These are phyloP conservation scores for Oreonectes daqikongensis DNA, from an alignment of 2,797 vertebrate species.

Conservation along the genomic window DNA sequence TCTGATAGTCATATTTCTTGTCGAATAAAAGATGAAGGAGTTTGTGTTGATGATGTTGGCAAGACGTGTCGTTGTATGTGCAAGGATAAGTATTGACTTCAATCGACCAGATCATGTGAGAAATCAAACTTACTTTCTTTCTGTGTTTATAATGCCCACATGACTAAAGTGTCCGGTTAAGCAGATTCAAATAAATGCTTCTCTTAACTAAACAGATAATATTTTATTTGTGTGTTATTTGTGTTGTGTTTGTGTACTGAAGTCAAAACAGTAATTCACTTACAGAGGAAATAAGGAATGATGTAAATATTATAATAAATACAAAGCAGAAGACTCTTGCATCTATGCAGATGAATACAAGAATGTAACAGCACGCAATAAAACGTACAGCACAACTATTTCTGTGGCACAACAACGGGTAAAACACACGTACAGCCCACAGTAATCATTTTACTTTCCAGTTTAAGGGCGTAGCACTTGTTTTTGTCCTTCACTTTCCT, in stretches of 20 bases:
- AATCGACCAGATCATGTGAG: constrained; percentile 52
- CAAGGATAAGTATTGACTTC: constrained; percentile 17
- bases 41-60: constrained; percentile 5
- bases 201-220: constrained; percentile 60
- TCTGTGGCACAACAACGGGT: constrained; percentile 56
- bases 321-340: neutral
- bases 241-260: constrained; percentile 2
- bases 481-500: constrained; percentile 59
- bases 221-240: constrained; percentile 9
- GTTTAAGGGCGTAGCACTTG: constrained; percentile 52
- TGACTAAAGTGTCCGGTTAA: constrained; percentile 68
- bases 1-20: constrained; percentile 32
- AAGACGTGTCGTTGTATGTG: neutral
- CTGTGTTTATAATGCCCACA: constrained; percentile 68
- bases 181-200: constrained; percentile 77
- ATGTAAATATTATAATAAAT: neutral
- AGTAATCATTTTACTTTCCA: constrained; percentile 63
- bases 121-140: constrained; percentile 63
- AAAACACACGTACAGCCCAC: constrained; percentile 80
- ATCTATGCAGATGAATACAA: neutral
- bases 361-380: neutral
- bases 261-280: neutral
- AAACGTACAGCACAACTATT: constrained; percentile 11
- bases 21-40: constrained; percentile 16
- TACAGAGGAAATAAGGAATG: neutral